Evolutionary conservation across 2,888 invertebrate species (phyloP).

Genomic region (Torymus auratus): DNA sequence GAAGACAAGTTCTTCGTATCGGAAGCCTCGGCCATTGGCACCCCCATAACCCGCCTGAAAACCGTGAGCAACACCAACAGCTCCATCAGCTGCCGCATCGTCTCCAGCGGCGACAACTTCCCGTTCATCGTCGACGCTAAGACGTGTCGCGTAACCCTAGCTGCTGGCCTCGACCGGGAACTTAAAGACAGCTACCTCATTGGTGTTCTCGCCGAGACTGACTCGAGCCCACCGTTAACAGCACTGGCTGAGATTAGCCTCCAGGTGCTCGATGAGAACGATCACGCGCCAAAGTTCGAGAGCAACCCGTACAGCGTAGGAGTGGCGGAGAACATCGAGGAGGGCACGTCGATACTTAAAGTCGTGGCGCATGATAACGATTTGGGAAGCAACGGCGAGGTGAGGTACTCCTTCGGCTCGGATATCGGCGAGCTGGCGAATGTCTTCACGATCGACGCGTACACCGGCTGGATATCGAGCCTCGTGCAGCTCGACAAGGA

Average conservation of each 20-base stretch:
- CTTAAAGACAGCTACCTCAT: constrained; percentile 83
- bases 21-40: constrained; percentile 85
- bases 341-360: constrained; percentile 86
- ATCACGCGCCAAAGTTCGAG: constrained; percentile 92
- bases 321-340: constrained; percentile 90
- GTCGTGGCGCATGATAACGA: constrained; percentile 85
- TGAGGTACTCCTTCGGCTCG: constrained; percentile 87
- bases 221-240: constrained; percentile 84
- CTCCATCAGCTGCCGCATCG: constrained; percentile 81
- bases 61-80: constrained; percentile 82
- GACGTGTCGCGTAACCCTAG: constrained; percentile 85
- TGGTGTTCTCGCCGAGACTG: constrained; percentile 84
- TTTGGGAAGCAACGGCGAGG: constrained; percentile 89
- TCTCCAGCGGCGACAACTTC: constrained; percentile 79
- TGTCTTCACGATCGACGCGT: constrained; percentile 90
- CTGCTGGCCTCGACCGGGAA: constrained; percentile 88
- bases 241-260: constrained; percentile 85
- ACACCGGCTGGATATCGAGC: constrained; percentile 92
- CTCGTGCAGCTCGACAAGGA: constrained; percentile 88
- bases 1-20: constrained; percentile 88
- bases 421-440: constrained; percentile 82
- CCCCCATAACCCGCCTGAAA: constrained; percentile 83
- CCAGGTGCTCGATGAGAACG: constrained; percentile 92
- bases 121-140: constrained; percentile 85
- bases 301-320: constrained; percentile 87